phyloP scores from a whole-genome alignment of 1,140 invertebrate genomes.

The Branchinecta lynchi region DNA sequence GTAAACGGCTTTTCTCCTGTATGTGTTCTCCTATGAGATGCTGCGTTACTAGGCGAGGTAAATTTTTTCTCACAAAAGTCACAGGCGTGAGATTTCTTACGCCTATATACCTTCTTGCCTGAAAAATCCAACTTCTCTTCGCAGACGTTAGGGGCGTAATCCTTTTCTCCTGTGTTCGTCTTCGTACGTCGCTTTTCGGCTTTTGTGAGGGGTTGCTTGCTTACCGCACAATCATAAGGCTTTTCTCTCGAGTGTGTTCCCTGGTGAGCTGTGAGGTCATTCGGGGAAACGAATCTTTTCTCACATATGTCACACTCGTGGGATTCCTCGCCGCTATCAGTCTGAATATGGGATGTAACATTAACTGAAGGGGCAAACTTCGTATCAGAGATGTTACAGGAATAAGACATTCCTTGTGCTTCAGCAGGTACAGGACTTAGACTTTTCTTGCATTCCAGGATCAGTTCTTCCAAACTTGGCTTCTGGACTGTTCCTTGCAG shows the following conservation, averaged over 20 bases:
- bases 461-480: too few species aligned
- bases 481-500: too few species aligned
- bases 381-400: too few species aligned
- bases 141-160: neutral
- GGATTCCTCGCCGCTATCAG: neutral
- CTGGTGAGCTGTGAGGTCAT: neutral
- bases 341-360: too few species aligned
- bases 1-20: slow-evolving; percentile 34
- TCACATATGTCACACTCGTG: neutral
- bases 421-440: too few species aligned
- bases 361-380: too few species aligned
- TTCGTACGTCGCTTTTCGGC: too few species aligned
- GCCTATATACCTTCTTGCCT: neutral
- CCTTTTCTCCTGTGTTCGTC: neutral
- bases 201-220: neutral
- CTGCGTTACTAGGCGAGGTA: neutral
- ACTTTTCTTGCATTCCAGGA: too few species aligned
- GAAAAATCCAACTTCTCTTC: neutral
- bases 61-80: neutral
- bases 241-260: neutral
- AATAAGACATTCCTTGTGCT: too few species aligned
- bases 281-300: neutral
- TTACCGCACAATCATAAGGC: neutral
- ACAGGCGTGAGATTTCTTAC: neutral
- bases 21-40: neutral